A percentile compares a stretch with the other conserved stretches of the same genome.
phyloP scores from a whole-genome alignment of 1,140 invertebrate species.

The Telenomus remus region DNA sequence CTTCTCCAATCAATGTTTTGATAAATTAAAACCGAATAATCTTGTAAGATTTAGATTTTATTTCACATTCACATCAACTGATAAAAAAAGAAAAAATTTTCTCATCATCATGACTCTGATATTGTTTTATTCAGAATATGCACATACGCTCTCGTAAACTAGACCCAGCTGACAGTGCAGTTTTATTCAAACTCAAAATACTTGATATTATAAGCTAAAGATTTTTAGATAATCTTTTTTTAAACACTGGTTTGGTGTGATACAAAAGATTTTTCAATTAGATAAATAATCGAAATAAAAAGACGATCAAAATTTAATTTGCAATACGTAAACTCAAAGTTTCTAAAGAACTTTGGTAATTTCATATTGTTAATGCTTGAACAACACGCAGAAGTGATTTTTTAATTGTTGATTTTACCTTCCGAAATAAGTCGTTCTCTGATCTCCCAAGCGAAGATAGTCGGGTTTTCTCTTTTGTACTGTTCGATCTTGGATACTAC shows the following conservation, averaged over 20 bases:
- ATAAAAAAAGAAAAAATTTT: constrained; percentile 21
- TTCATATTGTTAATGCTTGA: too few species aligned
- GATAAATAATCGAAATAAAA: too few species aligned
- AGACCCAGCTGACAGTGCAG: constrained; percentile 39
- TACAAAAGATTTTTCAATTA: too few species aligned
- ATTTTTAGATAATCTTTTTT: constrained; percentile 31
- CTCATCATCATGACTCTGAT: constrained; percentile 44
- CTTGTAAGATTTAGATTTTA: too few species aligned
- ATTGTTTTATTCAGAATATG: constrained; percentile 32
- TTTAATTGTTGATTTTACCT: too few species aligned
- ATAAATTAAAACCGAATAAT: too few species aligned
- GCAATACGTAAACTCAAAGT: too few species aligned
- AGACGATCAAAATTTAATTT: too few species aligned
- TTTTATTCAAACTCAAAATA: constrained; percentile 41
- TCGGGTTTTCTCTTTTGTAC: constrained; percentile 97
- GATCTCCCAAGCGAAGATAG: constrained; percentile 98
- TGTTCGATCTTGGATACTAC: constrained; percentile 97
- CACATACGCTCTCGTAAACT: constrained; percentile 42
- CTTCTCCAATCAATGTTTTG: not conserved
- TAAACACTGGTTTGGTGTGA: not conserved
- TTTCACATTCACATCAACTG: too few species aligned
- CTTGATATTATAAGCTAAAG: constrained; percentile 14
- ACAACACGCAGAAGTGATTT: too few species aligned
- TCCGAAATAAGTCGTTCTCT: constrained; percentile 94
- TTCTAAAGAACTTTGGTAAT: too few species aligned